Base-by-base conservation (phyloP, 2,113 vertebrate species). In the Pandion haliaetus region DNA sequence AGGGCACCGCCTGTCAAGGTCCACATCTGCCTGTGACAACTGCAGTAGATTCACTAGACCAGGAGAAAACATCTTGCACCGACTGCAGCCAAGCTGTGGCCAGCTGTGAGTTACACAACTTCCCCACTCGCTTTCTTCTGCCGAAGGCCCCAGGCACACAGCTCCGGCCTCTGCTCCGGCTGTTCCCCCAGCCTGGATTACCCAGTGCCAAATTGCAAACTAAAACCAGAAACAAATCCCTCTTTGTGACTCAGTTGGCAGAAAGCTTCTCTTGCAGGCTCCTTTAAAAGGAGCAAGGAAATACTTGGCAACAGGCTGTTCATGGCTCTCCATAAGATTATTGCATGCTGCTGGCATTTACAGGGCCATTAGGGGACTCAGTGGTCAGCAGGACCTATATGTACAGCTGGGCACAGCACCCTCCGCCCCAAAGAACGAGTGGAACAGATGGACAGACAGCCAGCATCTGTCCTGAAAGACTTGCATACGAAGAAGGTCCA, bases 241-340 rank as follows among this genome's bases (percentile, higher is more conserved):
- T 86, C 95, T 89, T 97, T 96, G 93, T 93, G 86, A 83, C 52
- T 82, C 40, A 0, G 42, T 4, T 65, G 82, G 82, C 83, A 93
- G 79, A 57, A 70, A 89, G 81, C 49, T 90, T 26, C 76, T 76
- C 61, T 57, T 4, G 6, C 38, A 49, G 94, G 57, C 73, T 81
- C 85, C 88, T 94, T 90, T 55, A 62, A 67, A 71, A 90, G 84
- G 72, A 96, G 77, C 32, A 77, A 80, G 82, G 80, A 95, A 94
- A 78, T 23, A 34, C 66, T 94, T 76, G 78, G 57, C 80, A 79
- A 85, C 61, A 67, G 66, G 85, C 87, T 92, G 76, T 55, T 93
- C 34, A 12, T 38, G 83, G 76, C 92, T 81, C 80, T 72, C 82
- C 42, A 0, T 26, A n/a, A 66, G 76, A 82, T 85, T 34, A 45